Conservation (phyloP, 1,140 invertebrate species). For the Onthophagus taurus region DNA sequence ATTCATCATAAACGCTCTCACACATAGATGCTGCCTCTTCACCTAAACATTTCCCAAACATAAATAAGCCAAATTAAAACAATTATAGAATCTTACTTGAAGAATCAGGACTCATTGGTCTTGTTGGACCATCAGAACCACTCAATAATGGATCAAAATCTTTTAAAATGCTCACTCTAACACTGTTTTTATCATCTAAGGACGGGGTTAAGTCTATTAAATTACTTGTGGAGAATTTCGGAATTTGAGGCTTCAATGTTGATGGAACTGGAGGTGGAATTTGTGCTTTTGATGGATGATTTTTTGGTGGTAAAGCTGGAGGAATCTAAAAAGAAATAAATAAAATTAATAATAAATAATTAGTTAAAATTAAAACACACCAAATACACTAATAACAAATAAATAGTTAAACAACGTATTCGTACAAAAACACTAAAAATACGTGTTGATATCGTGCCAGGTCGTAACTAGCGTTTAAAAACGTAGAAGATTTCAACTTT, state of each 20-base stretch:
- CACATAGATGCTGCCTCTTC: constrained; percentile 46
- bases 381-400: too few species aligned
- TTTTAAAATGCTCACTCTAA: constrained; percentile 70
- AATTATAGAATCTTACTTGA: constrained; percentile 24
- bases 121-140: constrained; percentile 39
- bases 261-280: constrained; percentile 27
- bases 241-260: constrained; percentile 10
- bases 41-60: constrained; percentile 15
- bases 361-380: not conserved
- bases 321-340: constrained; percentile 3
- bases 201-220: constrained; percentile 43
- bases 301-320: constrained; percentile 34
- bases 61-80: constrained; percentile 2
- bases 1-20: constrained; percentile 72
- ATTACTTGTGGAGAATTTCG: constrained; percentile 24
- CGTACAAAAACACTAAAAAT: too few species aligned
- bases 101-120: constrained; percentile 33
- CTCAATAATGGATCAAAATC: constrained; percentile 72
- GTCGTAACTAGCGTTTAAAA: too few species aligned
- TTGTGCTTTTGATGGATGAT: constrained; percentile 23
- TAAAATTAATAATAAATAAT: not conserved
- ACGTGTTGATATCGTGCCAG: too few species aligned
- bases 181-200: constrained; percentile 44
- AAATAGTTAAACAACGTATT: too few species aligned
- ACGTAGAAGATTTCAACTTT: too few species aligned